Percentiles rank a stretch among this genome's conserved stretches.
These are phyloP conservation scores for Sceloporus tristichus DNA, from an alignment of 2,113 vertebrate species.

Conservation along the genomic window DNA sequence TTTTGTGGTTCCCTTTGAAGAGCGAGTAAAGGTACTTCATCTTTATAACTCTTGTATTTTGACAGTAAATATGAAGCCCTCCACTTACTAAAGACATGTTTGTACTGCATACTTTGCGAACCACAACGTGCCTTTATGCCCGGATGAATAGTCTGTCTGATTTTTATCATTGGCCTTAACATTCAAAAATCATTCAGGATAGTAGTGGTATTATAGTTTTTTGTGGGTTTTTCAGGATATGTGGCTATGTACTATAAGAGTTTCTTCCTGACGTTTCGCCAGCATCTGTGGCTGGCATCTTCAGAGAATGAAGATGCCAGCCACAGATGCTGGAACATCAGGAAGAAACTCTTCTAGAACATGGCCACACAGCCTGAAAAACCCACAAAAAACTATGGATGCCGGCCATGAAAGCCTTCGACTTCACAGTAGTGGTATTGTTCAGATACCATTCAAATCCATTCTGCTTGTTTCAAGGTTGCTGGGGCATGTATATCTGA, in stretches of 20 bases:
- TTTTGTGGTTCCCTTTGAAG: slow-evolving; percentile 98
- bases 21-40: slow-evolving; percentile 94
- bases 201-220: background rate
- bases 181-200: background rate
- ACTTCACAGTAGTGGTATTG: background rate
- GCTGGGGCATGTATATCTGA: background rate
- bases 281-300: no score
- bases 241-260: no score
- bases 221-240: no score
- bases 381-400: no score
- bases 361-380: no score
- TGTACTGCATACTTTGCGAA: background rate
- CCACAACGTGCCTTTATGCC: background rate
- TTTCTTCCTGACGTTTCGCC: no score
- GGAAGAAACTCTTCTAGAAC: no score
- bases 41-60: background rate
- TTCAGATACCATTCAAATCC: background rate
- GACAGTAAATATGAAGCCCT: background rate
- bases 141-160: background rate
- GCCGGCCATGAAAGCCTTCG: no score
- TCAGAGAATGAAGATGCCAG: no score
- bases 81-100: background rate
- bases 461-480: background rate
- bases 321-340: no score
- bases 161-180: background rate